Conservation (phyloP, 2,113 vertebrate genomes). For the Formicarius rufipectus region DNA sequence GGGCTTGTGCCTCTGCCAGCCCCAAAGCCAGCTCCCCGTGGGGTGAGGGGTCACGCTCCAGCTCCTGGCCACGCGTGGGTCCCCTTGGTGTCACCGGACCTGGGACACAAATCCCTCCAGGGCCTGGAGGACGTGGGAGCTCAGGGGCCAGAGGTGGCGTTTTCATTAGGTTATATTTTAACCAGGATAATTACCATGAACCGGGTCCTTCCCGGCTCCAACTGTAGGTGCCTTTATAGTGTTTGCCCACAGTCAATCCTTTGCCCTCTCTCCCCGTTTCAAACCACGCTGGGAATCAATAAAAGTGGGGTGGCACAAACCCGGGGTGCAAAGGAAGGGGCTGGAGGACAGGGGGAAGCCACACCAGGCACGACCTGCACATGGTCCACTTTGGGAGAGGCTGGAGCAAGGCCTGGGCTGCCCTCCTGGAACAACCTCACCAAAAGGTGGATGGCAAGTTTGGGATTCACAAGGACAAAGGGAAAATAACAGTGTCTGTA, state of each 20-base stretch:
- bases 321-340: neutral
- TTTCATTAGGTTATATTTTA: conserved; percentile 15
- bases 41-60: fast-evolving
- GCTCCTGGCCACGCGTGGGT: neutral
- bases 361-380: neutral
- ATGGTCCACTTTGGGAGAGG: neutral
- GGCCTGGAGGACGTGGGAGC: neutral
- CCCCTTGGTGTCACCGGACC: neutral
- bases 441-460: fast-evolving
- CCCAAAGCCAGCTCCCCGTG: fast-evolving
- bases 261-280: neutral
- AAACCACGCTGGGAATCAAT: neutral
- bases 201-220: neutral
- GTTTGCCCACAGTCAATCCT: conserved; percentile 13
- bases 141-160: neutral
- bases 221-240: neutral
- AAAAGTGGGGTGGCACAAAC: neutral
- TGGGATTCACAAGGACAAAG: neutral
- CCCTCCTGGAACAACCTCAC: neutral
- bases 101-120: neutral
- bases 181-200: neutral
- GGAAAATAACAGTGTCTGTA: neutral
- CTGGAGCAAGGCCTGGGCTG: neutral
- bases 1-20: neutral
- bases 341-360: no score